Percentiles rank a stretch among this genome's conserved stretches.
Evolutionary conservation across 2,113 vertebrate genomes (phyloP).

Genomic region (Manacus vitellinus): DNA sequence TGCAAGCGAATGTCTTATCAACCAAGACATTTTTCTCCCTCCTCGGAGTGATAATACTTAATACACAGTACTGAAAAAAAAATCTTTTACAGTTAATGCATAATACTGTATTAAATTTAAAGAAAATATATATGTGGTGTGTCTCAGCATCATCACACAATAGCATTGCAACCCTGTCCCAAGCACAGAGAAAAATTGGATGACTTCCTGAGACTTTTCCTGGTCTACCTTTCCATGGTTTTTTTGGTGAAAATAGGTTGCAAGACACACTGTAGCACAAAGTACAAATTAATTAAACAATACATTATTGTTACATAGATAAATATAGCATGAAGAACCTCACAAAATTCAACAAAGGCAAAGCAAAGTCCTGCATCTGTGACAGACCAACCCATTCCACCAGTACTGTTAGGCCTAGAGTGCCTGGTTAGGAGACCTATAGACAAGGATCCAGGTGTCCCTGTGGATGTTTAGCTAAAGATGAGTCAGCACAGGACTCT

Average conservation of each 20-base stretch:
- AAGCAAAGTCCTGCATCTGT: not conserved
- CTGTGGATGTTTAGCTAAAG: not conserved
- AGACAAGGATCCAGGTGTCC: not conserved
- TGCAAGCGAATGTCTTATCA: not conserved
- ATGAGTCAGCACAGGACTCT: not conserved
- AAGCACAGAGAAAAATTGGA: not conserved
- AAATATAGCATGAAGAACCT: not conserved
- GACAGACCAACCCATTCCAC: not conserved
- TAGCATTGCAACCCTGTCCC: not conserved
- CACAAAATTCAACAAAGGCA: not conserved
- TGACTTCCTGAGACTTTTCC: not conserved
- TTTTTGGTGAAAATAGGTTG: not conserved
- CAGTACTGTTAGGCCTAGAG: not conserved
- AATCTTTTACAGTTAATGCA: not conserved
- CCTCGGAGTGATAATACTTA: not conserved
- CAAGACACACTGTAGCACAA: not conserved
- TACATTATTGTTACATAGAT: not conserved
- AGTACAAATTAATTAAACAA: not conserved
- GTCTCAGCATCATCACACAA: not conserved
- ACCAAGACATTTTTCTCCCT: not conserved
- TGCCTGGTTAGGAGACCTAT: not conserved
- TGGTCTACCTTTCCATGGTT: fast-evolving
- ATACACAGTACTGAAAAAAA: not conserved
- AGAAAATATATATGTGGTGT: not conserved
- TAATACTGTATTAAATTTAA: not conserved